Evolutionary conservation across 2,113 vertebrate species (phyloP).

Genomic region (Ibidorhyncha struthersii): DNA sequence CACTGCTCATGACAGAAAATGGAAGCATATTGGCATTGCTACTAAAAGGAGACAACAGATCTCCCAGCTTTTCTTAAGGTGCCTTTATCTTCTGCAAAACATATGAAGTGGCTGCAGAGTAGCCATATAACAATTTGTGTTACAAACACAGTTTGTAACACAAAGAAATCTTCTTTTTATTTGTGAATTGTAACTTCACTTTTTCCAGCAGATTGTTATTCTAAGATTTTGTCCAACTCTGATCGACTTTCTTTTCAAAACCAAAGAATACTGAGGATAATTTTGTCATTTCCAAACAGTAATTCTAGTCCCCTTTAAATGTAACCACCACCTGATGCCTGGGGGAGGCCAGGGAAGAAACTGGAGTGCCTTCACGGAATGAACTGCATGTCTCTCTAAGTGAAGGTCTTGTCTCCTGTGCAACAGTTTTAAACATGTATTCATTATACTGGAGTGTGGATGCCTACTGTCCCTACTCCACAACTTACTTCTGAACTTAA

Average conservation of each 20-base stretch:
- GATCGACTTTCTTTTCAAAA: not conserved
- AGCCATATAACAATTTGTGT: not conserved
- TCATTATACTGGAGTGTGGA: not conserved
- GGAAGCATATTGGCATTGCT: not conserved
- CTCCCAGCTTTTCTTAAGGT: not conserved
- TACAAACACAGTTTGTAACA: too few relatives aligned
- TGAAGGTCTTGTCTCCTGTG: not conserved
- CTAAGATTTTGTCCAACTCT: not conserved
- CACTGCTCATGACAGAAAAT: not conserved
- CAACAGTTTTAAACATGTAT: not conserved
- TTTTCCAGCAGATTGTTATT: not conserved
- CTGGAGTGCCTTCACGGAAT: not conserved
- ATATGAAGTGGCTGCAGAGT: not conserved
- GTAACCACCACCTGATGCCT: not conserved
- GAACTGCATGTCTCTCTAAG: accelerated
- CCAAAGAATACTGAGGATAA: not conserved
- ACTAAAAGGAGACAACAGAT: not conserved
- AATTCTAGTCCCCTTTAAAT: not conserved
- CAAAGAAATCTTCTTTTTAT: not conserved
- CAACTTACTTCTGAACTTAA: not conserved
- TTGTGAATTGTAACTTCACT: not conserved
- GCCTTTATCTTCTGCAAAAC: not conserved
- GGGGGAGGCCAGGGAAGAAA: not conserved
- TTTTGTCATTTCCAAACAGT: not conserved
- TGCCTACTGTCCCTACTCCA: not conserved